Conservation (phyloP, 2,888 invertebrate species). For the Perizoma affinitatum region DNA sequence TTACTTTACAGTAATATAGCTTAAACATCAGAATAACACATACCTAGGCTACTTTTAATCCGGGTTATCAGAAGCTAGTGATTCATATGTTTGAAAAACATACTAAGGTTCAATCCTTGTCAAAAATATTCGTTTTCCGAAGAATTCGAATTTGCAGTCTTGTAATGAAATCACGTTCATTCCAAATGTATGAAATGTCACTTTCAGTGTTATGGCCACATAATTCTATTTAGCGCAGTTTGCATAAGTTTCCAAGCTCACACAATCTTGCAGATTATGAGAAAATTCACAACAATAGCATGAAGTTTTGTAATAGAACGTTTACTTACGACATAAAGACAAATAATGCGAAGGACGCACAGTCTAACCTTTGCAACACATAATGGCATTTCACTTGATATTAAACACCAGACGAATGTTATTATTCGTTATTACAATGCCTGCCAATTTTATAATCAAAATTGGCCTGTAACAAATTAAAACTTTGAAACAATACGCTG, state of each 20-base stretch:
- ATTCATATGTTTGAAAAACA: too few relatives aligned
- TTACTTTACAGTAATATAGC: too few relatives aligned
- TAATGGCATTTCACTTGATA: conserved; percentile 48
- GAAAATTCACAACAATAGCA: conserved; percentile 47
- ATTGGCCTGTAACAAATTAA: conserved; percentile 37
- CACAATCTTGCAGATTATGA: conserved; percentile 37
- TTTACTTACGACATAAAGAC: conserved; percentile 31
- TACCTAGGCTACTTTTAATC: too few relatives aligned
- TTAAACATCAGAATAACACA: too few relatives aligned
- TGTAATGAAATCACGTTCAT: neutral
- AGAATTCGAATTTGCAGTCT: too few relatives aligned
- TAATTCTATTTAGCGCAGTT: conserved; percentile 27
- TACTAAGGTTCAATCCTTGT: too few relatives aligned
- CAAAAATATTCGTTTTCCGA: too few relatives aligned
- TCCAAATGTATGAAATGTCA: conserved; percentile 2
- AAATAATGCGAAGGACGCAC: conserved; percentile 46
- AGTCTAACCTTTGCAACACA: conserved; percentile 45
- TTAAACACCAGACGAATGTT: conserved; percentile 18
- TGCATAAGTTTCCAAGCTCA: conserved; percentile 16
- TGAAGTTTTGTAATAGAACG: conserved; percentile 47
- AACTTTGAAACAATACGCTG: conserved; percentile 39
- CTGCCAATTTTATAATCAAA: conserved; percentile 34
- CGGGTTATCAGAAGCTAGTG: too few relatives aligned
- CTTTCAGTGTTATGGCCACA: conserved; percentile 17
- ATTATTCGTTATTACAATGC: conserved; percentile 36